Base-by-base conservation (phyloP, 2,113 vertebrate genomes). In the Trematocara marginatum region DNA sequence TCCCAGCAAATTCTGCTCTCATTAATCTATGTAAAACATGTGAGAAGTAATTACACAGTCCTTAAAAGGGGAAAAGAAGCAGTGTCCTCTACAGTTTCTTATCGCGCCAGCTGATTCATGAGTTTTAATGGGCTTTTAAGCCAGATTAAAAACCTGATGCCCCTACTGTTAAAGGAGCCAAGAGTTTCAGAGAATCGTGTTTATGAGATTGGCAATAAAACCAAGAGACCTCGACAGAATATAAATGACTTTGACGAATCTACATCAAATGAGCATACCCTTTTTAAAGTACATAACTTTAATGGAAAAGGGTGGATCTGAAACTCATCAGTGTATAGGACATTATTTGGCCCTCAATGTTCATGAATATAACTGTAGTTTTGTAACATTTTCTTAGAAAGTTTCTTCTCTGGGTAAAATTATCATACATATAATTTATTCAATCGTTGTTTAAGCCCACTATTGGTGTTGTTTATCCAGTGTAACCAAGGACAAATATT, bases 111-210 rank as follows among this genome's bases (percentile, higher is more conserved):
- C 84, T 89, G 92, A 90, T 92, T 94, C 90, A 90, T 86, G 56
- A 51, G n/a, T 86, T 94, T 93, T 92, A 87, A 93, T 91, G 71
- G 92, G 93, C 94, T 95, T 95, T 96, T 94, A 94, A 89, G 84
- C 69, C 82, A 94, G 89, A 96, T 96, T 95, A 93, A 94, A 94
- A 94, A 93, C 86, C 90, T 79, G 86, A 92, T 89, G 89, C 92
- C 88, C 84, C 52, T 59, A 81, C 87, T 83, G 80, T 90, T 89
- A 76, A 90, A 82, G 85, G 83, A 86, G 87, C 69, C 81, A 54
- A 83, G 90, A 82, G 40, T 90, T 93, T 92, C 81, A 90, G 81
- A 88, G 66, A 78, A 86, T 56, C 81, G 40, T 12, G 86, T 94
- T 93, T 89, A 88, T 82, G 86, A 93, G 94, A 94, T 92, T 89